These are phyloP conservation scores for Sepiola atlantica DNA, from an alignment of 2,888 invertebrate species.

Conservation along the genomic window DNA sequence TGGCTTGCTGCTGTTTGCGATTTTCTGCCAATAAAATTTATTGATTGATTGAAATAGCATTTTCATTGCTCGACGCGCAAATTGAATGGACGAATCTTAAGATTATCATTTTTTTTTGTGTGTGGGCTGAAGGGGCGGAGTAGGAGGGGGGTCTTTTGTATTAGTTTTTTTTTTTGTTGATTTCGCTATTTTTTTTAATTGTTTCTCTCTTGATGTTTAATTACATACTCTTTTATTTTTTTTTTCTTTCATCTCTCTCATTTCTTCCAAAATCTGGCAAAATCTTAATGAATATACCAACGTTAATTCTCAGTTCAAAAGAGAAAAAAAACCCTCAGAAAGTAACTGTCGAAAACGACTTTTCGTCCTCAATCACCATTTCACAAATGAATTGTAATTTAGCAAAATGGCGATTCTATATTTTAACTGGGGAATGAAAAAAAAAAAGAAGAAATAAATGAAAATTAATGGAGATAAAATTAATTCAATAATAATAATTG, in stretches of 20 bases:
- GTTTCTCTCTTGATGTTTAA: not conserved
- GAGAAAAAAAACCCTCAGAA: not conserved
- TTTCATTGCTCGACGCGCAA: no score
- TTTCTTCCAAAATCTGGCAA: not conserved
- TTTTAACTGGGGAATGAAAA: conserved; percentile 19
- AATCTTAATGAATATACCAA: conserved; percentile 13
- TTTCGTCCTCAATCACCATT: not conserved
- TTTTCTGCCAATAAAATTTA: no score
- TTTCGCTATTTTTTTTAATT: not conserved
- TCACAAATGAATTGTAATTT: conserved; percentile 11
- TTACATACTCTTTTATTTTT: not conserved
- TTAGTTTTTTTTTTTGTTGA: not conserved
- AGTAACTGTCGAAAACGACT: not conserved
- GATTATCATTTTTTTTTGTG: no score
- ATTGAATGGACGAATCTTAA: no score
- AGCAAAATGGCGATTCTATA: not conserved
- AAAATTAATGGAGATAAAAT: not conserved
- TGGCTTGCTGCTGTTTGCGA: no score
- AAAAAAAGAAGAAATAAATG: not conserved
- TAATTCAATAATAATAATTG: not conserved
- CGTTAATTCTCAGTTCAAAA: not conserved
- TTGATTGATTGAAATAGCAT: no score
- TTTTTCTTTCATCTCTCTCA: not conserved
- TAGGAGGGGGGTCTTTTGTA: no score
- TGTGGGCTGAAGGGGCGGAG: no score